Evolutionary conservation across 2,888 invertebrate species (phyloP).

Genomic region (Amphimallon solstitiale): DNA sequence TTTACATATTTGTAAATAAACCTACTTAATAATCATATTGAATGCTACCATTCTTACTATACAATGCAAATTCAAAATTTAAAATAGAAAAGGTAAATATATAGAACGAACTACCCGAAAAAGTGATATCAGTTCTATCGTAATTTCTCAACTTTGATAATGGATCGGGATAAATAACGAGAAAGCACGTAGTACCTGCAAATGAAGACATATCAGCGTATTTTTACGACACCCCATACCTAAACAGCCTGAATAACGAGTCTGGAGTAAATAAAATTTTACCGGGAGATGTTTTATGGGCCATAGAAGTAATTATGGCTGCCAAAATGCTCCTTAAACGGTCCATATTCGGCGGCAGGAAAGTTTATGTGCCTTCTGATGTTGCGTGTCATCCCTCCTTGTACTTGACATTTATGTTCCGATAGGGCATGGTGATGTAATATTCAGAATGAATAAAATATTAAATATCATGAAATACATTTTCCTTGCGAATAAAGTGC

Average conservation of each 20-base stretch:
- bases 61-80: no score
- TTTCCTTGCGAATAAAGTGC: no score
- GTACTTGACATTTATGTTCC: constrained; percentile 10
- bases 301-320: constrained; percentile 16
- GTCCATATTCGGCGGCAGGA: constrained; percentile 11
- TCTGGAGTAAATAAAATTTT: constrained; percentile 22
- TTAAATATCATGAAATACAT: no score
- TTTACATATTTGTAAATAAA: no score
- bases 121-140: no score
- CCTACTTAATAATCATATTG: no score
- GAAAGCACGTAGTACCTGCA: constrained; percentile 1
- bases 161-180: not conserved
- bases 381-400: not conserved
- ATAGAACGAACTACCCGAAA: no score
- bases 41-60: no score
- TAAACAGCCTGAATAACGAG: constrained; percentile 2
- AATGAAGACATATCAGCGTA: constrained; percentile 18
- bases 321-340: constrained; percentile 19
- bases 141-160: not conserved
- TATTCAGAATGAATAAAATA: no score
- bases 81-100: no score
- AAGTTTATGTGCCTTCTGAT: constrained; percentile 1
- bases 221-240: constrained; percentile 7
- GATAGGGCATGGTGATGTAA: no score
- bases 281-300: constrained; percentile 23